These are phyloP conservation scores for Galaxias olidus DNA, from an alignment of 2,797 vertebrate species.

Conservation along the genomic window DNA sequence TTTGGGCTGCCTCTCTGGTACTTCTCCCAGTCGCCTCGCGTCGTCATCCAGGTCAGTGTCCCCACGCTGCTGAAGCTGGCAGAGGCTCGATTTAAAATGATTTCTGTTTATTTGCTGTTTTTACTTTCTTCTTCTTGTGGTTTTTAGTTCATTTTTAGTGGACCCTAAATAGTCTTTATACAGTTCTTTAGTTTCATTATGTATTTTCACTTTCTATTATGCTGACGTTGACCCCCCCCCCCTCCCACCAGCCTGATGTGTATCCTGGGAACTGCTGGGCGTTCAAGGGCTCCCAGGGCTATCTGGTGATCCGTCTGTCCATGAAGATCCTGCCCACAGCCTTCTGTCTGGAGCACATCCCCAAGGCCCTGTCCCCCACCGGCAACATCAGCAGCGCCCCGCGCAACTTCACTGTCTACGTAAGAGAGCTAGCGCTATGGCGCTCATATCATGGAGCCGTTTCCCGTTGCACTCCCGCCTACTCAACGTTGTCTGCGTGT, in stretches of 20 bases:
- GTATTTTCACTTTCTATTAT: too few relatives aligned
- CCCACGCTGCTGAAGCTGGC: background rate
- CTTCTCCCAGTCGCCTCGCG: conserved; percentile 92
- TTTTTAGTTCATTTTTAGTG: too few relatives aligned
- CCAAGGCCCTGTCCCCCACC: conserved; percentile 87
- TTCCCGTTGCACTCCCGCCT: background rate
- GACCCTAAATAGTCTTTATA: too few relatives aligned
- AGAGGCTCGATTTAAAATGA: too few relatives aligned
- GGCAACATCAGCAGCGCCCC: conserved; percentile 92
- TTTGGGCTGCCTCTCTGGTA: conserved; percentile 95
- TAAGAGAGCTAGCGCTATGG: conserved; percentile 65
- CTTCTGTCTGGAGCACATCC: conserved; percentile 91
- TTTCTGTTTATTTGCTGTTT: too few relatives aligned
- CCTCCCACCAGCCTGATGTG: conserved; percentile 83
- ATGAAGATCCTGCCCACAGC: conserved; percentile 82
- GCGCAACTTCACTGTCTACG: conserved; percentile 86
- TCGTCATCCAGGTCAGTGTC: conserved; percentile 89
- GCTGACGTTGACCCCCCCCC: background rate
- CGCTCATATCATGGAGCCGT: background rate
- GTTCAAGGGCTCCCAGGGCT: conserved; percentile 92
- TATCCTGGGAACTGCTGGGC: conserved; percentile 98
- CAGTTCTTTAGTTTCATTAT: too few relatives aligned
- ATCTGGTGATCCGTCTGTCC: conserved; percentile 89
- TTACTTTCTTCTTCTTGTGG: too few relatives aligned
- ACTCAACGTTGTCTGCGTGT: conserved; percentile 15